phyloP scores from a whole-genome alignment of 2,888 invertebrate species.

The Drosophila dives region DNA sequence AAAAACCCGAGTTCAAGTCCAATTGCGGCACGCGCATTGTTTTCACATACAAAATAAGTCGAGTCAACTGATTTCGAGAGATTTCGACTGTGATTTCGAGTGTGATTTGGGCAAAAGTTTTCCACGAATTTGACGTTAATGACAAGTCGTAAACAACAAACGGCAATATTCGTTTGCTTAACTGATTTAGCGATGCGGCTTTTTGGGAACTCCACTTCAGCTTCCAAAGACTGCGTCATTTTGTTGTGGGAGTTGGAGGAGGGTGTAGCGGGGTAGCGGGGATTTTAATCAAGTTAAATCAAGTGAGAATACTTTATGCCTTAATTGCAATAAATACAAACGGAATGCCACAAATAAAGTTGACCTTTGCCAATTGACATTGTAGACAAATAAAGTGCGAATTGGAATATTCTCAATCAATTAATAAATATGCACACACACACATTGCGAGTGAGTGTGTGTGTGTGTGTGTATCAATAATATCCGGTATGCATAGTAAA shows the following conservation, averaged over 20 bases:
- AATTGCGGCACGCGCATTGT: conserved; percentile 68
- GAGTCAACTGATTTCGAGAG: conserved; percentile 26
- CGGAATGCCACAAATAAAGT: conserved; percentile 35
- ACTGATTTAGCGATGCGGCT: conserved; percentile 32
- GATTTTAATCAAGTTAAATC: background rate
- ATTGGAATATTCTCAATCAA: conserved; percentile 35
- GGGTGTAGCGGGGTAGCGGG: background rate
- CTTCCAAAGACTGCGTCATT: conserved; percentile 11
- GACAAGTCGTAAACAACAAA: conserved; percentile 64
- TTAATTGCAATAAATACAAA: conserved; percentile 22
- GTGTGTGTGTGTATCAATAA: background rate
- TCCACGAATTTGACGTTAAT: conserved; percentile 57
- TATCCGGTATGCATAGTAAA: conserved; percentile 21
- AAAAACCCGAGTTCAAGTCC: conserved; percentile 18
- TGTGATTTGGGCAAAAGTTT: conserved; percentile 36
- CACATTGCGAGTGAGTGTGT: no score
- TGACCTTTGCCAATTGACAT: conserved; percentile 39
- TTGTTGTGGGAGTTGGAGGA: conserved; percentile 10
- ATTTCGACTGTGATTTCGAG: conserved; percentile 29
- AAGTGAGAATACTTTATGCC: background rate
- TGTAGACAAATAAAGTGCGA: conserved; percentile 41
- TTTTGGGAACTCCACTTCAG: conserved; percentile 28
- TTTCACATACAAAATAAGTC: conserved; percentile 15
- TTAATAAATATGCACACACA: conserved; percentile 13
- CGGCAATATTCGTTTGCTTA: conserved; percentile 60